These are phyloP conservation scores for Accipiter virgatus DNA, from an alignment of 2,113 vertebrate species.

Conservation along the genomic window DNA sequence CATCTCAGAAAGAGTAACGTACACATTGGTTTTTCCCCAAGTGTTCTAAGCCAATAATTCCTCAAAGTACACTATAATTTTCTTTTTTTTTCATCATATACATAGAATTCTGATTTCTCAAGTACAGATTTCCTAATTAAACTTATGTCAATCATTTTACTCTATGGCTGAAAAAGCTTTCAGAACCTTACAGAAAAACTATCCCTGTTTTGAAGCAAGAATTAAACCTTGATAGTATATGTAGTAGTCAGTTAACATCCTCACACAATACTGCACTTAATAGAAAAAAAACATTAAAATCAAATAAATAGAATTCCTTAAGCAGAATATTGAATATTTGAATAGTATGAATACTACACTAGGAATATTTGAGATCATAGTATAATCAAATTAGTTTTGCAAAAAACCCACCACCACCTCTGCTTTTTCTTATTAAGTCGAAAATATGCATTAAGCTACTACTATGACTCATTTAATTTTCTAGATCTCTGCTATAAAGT, in stretches of 20 bases:
- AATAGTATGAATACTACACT: background rate
- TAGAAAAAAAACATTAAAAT: background rate
- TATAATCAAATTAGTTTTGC: background rate
- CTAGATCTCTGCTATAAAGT: background rate
- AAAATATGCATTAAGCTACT: background rate
- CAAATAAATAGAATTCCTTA: background rate
- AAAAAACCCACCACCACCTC: background rate
- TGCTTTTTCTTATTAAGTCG: background rate
- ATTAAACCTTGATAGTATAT: background rate
- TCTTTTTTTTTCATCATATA: background rate
- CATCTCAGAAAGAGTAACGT: background rate
- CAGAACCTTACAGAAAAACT: background rate
- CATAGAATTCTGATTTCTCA: background rate
- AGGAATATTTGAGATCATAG: background rate
- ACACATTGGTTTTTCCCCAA: background rate
- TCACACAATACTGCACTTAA: background rate
- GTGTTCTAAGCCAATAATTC: background rate
- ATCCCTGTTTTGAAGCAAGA: background rate
- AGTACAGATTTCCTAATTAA: background rate
- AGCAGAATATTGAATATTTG: background rate
- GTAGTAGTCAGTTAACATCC: background rate
- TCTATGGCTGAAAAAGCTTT: background rate
- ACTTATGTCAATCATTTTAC: background rate
- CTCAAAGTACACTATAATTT: background rate
- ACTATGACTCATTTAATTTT: background rate